A percentile compares a stretch with the other conserved stretches of the same genome.
Evolutionary conservation across 2,113 vertebrate genomes (phyloP).

Genomic region (Atrichornis clamosus): DNA sequence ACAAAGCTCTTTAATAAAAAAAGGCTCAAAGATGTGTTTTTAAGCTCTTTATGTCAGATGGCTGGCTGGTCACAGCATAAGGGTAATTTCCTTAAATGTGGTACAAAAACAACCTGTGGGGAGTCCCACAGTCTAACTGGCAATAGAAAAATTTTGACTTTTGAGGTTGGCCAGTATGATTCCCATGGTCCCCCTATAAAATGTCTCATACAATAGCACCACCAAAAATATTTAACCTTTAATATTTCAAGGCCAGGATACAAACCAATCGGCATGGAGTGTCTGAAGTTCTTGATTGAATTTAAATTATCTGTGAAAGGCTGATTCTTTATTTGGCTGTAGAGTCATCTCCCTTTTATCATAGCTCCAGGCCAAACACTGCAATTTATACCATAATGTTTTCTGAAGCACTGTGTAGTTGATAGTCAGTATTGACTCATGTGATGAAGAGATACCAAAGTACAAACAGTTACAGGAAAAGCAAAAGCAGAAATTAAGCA

Average conservation of each 20-base stretch:
- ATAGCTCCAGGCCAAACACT: not conserved
- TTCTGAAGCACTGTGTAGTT: not conserved
- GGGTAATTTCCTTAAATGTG: not conserved
- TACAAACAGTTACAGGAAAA: not conserved
- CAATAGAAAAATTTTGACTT: not conserved
- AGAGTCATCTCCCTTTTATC: not conserved
- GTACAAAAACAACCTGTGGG: not conserved
- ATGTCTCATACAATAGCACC: not conserved
- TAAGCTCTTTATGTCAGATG: not conserved
- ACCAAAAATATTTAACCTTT: not conserved
- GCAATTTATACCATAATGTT: not conserved
- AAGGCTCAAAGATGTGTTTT: not conserved
- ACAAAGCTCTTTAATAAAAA: not conserved
- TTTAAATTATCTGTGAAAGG: not conserved
- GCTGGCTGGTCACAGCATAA: not conserved
- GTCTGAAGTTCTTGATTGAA: not conserved
- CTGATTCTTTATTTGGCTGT: not conserved
- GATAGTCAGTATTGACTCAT: not conserved
- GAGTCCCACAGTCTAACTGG: not conserved
- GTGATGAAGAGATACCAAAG: not conserved
- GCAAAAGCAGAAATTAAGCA: not conserved
- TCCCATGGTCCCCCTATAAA: not conserved
- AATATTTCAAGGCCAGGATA: not conserved
- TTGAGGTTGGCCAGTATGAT: not conserved
- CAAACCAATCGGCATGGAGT: not conserved